Conservation (phyloP, 2,113 vertebrate species). For the Salvator merianae region DNA sequence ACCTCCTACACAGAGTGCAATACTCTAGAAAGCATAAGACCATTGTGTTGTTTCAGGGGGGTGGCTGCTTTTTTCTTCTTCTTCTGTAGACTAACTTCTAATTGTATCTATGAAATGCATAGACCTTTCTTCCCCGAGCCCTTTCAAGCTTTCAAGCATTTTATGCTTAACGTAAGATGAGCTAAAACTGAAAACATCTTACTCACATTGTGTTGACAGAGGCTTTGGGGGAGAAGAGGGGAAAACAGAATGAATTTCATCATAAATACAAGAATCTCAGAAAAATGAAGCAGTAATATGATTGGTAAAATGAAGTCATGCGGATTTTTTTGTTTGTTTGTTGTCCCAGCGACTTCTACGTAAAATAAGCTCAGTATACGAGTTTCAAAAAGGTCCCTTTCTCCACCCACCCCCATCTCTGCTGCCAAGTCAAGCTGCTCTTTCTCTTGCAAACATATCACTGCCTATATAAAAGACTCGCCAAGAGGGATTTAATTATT, state of each 20-base stretch:
- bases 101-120: conserved; percentile 72
- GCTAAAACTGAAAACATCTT: conserved; percentile 32
- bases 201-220: not conserved
- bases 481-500: conserved; percentile 44
- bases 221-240: conserved; percentile 34
- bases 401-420: conserved; percentile 22
- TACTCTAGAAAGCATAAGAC: conserved; percentile 75
- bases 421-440: conserved; percentile 34
- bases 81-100: conserved; percentile 74
- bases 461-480: conserved; percentile 1
- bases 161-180: conserved; percentile 23
- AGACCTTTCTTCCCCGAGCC: conserved; percentile 33
- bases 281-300: conserved; percentile 47
- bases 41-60: conserved; percentile 64
- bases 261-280: conserved; percentile 41
- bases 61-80: conserved; percentile 43
- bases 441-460: conserved; percentile 9
- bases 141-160: conserved; percentile 40
- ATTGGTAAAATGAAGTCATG: conserved; percentile 29
- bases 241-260: conserved; percentile 38
- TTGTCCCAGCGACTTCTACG: conserved; percentile 36
- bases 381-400: conserved; percentile 37
- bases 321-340: conserved; percentile 26
- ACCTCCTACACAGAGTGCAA: conserved; percentile 78
- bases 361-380: conserved; percentile 31